phyloP scores from a whole-genome alignment of 2,888 invertebrate genomes.

The Amphipyra berbera region DNA sequence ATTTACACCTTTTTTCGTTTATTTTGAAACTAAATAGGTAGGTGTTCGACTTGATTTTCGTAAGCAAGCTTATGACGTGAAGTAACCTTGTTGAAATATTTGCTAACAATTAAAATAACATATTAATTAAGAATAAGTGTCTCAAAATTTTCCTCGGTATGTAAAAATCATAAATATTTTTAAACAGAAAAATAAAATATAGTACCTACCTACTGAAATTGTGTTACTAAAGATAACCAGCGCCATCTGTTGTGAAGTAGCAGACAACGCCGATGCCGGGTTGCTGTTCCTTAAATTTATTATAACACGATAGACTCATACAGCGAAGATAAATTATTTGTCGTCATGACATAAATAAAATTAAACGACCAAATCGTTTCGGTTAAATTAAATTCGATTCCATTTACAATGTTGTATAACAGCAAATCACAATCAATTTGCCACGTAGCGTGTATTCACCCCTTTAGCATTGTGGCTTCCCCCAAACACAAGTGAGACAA shows the following conservation, averaged over 20 bases:
- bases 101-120: no score
- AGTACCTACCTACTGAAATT: neutral
- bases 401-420: constrained; percentile 76
- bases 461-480: constrained; percentile 73
- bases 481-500: constrained; percentile 73
- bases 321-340: constrained; percentile 20
- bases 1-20: constrained; percentile 9
- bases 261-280: neutral
- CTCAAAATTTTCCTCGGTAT: no score
- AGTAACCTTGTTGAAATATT: neutral
- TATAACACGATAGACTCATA: constrained; percentile 16
- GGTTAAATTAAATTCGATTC: constrained; percentile 75
- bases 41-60: neutral
- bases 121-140: no score
- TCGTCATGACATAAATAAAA: constrained; percentile 39
- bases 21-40: neutral
- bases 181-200: neutral
- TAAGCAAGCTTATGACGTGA: neutral
- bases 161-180: no score
- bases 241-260: constrained; percentile 66
- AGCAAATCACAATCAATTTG: constrained; percentile 86
- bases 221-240: constrained; percentile 16
- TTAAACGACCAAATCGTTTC: constrained; percentile 64
- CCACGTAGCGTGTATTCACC: constrained; percentile 79
- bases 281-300: constrained; percentile 2